Percentiles rank a stretch among this genome's conserved stretches.
These are phyloP conservation scores for Gadus chalcogrammus DNA, from an alignment of 2,113 vertebrate genomes.

Conservation along the genomic window DNA sequence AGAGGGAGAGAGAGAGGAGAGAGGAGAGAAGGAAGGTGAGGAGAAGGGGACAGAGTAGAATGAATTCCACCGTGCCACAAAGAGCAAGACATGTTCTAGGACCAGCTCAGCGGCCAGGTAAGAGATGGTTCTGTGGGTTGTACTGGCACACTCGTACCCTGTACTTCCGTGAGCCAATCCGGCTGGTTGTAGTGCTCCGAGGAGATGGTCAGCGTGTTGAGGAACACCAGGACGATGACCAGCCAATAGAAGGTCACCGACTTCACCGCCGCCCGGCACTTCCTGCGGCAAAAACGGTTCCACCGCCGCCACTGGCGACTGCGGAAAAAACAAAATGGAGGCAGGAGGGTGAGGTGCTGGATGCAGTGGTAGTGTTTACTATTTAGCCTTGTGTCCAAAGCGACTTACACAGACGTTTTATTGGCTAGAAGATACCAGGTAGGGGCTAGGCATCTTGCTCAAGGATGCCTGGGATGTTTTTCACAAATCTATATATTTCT, in stretches of 20 bases:
- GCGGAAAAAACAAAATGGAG: conserved; percentile 8
- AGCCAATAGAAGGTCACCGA: conserved; percentile 98
- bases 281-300: conserved; percentile 93
- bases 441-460: not conserved
- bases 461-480: too few species aligned
- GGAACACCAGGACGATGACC: conserved; percentile 97
- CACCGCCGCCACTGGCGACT: conserved; percentile 96
- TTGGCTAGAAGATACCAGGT: not conserved
- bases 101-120: not conserved
- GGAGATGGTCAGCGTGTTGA: conserved; percentile 97
- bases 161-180: conserved; percentile 91
- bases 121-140: too few species aligned
- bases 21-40: not conserved
- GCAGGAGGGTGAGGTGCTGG: not conserved
- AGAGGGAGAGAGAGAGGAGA: too few species aligned
- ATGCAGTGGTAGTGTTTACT: too few species aligned
- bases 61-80: not conserved
- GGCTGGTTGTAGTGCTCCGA: conserved; percentile 97
- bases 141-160: conserved; percentile 71
- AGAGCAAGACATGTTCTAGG: not conserved
- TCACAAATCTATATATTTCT: too few species aligned
- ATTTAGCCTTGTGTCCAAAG: too few species aligned
- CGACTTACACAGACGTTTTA: too few species aligned
- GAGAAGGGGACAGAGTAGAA: not conserved
- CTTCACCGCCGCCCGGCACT: conserved; percentile 92